A percentile compares a stretch with the other conserved stretches of the same genome.
Evolutionary conservation across 1,140 invertebrate genomes (phyloP).

Genomic region (Tetraneura akinire): DNA sequence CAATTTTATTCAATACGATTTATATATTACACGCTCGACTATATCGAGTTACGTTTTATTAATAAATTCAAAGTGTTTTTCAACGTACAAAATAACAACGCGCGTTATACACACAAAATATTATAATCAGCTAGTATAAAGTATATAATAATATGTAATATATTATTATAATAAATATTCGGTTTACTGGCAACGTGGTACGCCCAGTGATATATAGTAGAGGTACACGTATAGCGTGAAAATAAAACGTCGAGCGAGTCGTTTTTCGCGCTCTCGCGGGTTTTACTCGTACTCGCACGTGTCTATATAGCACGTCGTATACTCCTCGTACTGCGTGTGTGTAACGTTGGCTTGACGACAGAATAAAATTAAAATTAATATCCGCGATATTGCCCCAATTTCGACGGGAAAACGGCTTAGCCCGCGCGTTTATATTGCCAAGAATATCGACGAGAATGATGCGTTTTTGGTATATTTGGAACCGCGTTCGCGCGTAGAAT

Average conservation of each 20-base stretch:
- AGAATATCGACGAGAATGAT: slow-evolving; percentile 5
- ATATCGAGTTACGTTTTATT: slow-evolving; percentile 2
- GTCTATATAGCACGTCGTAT: too few species aligned
- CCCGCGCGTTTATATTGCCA: not conserved
- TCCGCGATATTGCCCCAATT: not conserved
- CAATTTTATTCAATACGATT: too few species aligned
- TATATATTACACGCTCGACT: not conserved
- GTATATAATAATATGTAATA: too few species aligned
- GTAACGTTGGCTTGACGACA: not conserved
- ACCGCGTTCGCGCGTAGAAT: too few species aligned
- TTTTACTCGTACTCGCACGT: too few species aligned
- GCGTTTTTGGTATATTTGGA: too few species aligned
- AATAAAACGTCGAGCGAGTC: not conserved
- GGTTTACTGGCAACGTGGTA: not conserved
- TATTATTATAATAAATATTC: not conserved
- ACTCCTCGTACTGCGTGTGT: too few species aligned
- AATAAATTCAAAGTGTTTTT: not conserved
- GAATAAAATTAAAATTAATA: not conserved
- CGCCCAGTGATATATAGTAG: too few species aligned
- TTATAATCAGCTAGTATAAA: too few species aligned
- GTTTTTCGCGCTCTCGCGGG: not conserved
- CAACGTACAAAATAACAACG: not conserved
- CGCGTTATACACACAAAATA: too few species aligned
- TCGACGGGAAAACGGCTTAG: not conserved
- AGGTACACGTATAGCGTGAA: too few species aligned